Evolutionary conservation across 2,888 invertebrate species (phyloP), one percentile per base, ranked within the genome.

Genomic region (Rotaria sp.): DNA sequence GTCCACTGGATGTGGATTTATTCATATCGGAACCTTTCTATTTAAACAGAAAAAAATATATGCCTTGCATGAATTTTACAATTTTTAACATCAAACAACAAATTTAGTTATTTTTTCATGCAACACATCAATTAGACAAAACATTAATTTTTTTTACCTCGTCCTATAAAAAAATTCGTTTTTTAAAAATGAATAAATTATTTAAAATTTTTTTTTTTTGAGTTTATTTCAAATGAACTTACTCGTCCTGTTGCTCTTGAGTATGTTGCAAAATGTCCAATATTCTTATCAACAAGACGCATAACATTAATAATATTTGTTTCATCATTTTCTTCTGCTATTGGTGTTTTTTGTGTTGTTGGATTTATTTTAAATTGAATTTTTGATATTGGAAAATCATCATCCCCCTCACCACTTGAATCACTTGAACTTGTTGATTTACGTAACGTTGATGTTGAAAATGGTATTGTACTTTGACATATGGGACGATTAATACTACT

Each of bases 381-480:
- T 45, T 80, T 80, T 45, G 45, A 11, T 13, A 45, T 26, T 8
- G 26, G 80, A 80, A 45, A 45, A 45, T 80, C 45, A 80, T 80
- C 80, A 80, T 80, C 80, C 10, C 41, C 80, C 45, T 80, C 80
- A n/a, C 45, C 80, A 45, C 45, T 45, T 13, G 45, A n/a, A 45
- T 26, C 45, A n/a, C 45, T 45, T 45, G 80, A 45, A n/a, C 45
- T 45, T 7, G 80, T n/a, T 13, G 80, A 80, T 80, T 80, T 26
- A n/a, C n/a, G 45, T 11, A 45, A 45, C 4, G 26, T 15, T 15
- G 41, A 11, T 4, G 45, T 26, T 18, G 80, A 45, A 45, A 80
- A 80, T 80, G 80, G 80, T 21, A 45, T 80, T 45, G 45, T 80
- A 80, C 80, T 80, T 45, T 80, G 80, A 80, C 75, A 80, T 24